Evolutionary conservation across 2,113 vertebrate species (phyloP).

Genomic region (Dendrocopos noguchii): DNA sequence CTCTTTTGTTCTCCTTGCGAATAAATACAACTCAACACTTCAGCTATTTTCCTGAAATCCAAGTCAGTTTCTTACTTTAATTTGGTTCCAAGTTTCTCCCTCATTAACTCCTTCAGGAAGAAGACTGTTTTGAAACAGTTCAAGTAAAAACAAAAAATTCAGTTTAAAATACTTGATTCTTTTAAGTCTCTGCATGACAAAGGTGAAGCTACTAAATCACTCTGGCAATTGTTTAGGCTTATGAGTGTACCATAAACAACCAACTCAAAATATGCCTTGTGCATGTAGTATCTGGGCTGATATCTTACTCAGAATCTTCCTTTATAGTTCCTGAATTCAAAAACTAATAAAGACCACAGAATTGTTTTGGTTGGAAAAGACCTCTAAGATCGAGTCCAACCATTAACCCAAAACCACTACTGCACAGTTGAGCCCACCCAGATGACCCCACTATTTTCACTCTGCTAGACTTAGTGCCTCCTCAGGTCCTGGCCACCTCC

Average conservation of each 20-base stretch:
- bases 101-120: conserved; percentile 23
- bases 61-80: conserved; percentile 39
- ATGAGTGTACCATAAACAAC: neutral
- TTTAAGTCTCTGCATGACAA: neutral
- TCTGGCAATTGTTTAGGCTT: neutral
- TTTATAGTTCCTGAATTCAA: neutral
- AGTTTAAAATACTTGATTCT: neutral
- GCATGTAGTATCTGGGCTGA: neutral
- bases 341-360: neutral
- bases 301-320: neutral
- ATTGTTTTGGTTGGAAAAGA: too few species aligned
- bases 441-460: neutral
- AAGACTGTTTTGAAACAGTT: neutral
- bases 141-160: neutral
- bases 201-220: neutral
- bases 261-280: neutral
- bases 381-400: too few species aligned
- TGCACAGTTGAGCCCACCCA: neutral
- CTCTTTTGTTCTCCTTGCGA: conserved; percentile 58
- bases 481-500: neutral
- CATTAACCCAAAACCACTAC: too few species aligned
- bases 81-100: conserved; percentile 47
- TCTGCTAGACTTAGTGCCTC: neutral
- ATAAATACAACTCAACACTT: conserved; percentile 47
- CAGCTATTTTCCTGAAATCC: conserved; percentile 17